Evolutionary conservation across 1,140 invertebrate genomes (phyloP).

Genomic region (Drosophila subobscura): DNA sequence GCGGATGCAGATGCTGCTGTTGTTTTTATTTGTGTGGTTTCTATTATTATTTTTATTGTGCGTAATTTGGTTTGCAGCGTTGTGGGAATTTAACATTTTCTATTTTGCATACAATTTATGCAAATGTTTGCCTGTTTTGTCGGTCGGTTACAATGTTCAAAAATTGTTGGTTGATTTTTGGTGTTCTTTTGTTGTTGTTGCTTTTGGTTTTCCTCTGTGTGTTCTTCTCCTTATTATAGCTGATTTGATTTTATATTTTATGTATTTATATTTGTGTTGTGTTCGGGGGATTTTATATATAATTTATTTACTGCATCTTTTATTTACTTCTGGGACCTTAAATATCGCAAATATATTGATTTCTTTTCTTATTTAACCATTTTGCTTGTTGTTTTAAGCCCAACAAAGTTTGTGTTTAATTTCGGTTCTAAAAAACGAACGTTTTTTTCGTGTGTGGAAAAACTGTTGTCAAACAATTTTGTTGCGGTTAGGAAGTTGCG

Average conservation of each 20-base stretch:
- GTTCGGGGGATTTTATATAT: constrained; percentile 35
- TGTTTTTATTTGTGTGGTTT: constrained; percentile 37
- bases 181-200: constrained; percentile 28
- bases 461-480: constrained; percentile 39
- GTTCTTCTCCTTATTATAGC: constrained; percentile 29
- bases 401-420: constrained; percentile 51
- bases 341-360: constrained; percentile 55
- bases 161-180: constrained; percentile 19
- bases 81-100: constrained; percentile 70
- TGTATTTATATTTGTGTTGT: constrained; percentile 41
- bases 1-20: constrained; percentile 33
- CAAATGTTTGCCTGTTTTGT: constrained; percentile 46
- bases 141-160: constrained; percentile 24
- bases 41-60: constrained; percentile 44
- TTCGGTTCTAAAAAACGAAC: constrained; percentile 26
- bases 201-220: constrained; percentile 21
- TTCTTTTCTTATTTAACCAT: constrained; percentile 39
- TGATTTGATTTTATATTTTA: constrained; percentile 47
- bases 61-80: constrained; percentile 57
- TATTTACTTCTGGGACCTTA: constrained; percentile 52
- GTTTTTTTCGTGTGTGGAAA: constrained; percentile 34
- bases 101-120: constrained; percentile 72
- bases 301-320: constrained; percentile 65
- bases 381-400: constrained; percentile 30
- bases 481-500: constrained; percentile 11